Conservation (phyloP, 2,888 invertebrate genomes). For the Crocallis elinguaria region DNA sequence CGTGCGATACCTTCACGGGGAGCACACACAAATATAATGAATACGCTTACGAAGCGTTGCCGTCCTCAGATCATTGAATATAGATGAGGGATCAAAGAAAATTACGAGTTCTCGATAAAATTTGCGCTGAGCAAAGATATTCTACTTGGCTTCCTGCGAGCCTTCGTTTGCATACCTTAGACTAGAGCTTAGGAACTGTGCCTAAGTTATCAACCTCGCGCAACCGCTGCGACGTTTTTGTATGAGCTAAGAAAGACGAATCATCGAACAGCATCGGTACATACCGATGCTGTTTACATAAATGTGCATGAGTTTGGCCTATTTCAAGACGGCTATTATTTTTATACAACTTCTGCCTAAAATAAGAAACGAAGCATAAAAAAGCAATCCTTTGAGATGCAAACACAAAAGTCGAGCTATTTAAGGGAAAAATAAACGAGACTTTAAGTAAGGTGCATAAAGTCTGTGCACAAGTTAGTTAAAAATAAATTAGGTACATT, state of each 20-base stretch:
- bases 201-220: slow-evolving; percentile 12
- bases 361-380: too few relatives aligned
- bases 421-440: too few relatives aligned
- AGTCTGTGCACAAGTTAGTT: too few relatives aligned
- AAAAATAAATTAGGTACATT: too few relatives aligned
- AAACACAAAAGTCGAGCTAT: too few relatives aligned
- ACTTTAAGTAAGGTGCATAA: too few relatives aligned
- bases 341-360: too few relatives aligned
- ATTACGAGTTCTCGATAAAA: slow-evolving; percentile 78
- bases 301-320: too few relatives aligned
- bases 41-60: slow-evolving; percentile 79
- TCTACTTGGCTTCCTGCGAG: slow-evolving; percentile 55
- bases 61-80: slow-evolving; percentile 80
- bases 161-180: slow-evolving; percentile 65
- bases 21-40: slow-evolving; percentile 74
- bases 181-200: slow-evolving; percentile 19
- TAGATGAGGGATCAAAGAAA: slow-evolving; percentile 82
- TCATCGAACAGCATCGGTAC: too few relatives aligned
- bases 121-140: slow-evolving; percentile 74
- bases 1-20: slow-evolving; percentile 48
- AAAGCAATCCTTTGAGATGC: too few relatives aligned
- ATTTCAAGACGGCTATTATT: too few relatives aligned
- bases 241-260: neutral
- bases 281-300: too few relatives aligned
- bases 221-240: neutral